These are phyloP conservation scores for Trilocha varians DNA, from an alignment of 2,888 invertebrate species.

Conservation along the genomic window DNA sequence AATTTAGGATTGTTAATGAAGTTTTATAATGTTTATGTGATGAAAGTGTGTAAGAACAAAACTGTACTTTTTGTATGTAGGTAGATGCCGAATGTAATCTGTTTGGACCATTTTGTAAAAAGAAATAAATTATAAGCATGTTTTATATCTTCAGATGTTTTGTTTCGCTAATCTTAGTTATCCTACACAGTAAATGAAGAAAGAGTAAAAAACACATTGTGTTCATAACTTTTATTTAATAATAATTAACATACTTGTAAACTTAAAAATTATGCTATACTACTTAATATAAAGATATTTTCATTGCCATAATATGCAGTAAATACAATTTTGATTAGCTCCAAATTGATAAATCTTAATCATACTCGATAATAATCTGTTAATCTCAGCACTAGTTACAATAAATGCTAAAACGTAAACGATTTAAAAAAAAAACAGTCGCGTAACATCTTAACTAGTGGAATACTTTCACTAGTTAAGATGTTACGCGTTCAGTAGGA, in stretches of 20 bases:
- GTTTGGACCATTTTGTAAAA: background rate
- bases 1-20: background rate
- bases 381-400: too few species aligned
- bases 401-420: too few species aligned
- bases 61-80: background rate
- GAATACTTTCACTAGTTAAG: constrained; percentile 42
- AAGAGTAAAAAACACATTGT: background rate
- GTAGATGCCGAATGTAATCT: background rate
- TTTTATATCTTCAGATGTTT: background rate
- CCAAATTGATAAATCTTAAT: too few species aligned
- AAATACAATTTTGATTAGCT: too few species aligned
- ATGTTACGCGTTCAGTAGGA: constrained; percentile 30
- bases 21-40: background rate
- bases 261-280: background rate
- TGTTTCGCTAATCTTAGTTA: too few species aligned
- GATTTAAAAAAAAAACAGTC: background rate
- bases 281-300: background rate
- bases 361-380: too few species aligned
- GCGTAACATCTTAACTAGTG: constrained; percentile 12
- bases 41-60: background rate
- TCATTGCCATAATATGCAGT: too few species aligned
- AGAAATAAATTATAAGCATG: background rate
- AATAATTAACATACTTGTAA: background rate
- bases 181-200: background rate
- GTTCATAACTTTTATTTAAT: background rate